Conservation (phyloP, 1,140 invertebrate species). For the Euglossa dilemma region DNA sequence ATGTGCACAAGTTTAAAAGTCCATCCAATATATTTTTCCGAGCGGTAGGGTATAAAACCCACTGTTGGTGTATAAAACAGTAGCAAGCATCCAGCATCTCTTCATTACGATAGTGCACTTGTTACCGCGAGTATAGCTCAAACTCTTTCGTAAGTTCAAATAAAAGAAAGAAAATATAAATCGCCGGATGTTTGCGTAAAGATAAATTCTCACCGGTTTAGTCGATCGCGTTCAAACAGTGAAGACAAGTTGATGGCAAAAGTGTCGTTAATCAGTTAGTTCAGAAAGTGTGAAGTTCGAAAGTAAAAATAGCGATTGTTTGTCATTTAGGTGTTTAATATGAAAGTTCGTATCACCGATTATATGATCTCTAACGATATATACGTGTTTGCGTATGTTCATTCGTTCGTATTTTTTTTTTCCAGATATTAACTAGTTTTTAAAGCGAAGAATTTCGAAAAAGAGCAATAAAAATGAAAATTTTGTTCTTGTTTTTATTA, state of each 20-base stretch:
- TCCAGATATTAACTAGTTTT: neutral
- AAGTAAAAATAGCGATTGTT: slow-evolving; percentile 59
- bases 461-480: slow-evolving; percentile 59
- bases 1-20: neutral
- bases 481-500: slow-evolving; percentile 66
- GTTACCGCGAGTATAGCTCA: slow-evolving; percentile 23
- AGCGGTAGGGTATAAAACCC: slow-evolving; percentile 54
- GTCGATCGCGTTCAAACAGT: neutral
- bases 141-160: neutral
- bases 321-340: slow-evolving; percentile 23
- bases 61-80: slow-evolving; percentile 69
- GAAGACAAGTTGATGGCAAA: neutral
- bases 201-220: slow-evolving; percentile 1
- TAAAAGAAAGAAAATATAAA: neutral
- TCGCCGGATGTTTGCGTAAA: neutral
- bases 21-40: slow-evolving; percentile 41
- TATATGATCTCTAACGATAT: neutral
- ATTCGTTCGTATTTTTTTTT: neutral
- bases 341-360: slow-evolving; percentile 8
- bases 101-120: slow-evolving; percentile 62
- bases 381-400: neutral
- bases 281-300: slow-evolving; percentile 74
- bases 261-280: slow-evolving; percentile 10
- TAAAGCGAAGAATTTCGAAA: neutral
- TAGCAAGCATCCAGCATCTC: slow-evolving; percentile 69